Base-by-base conservation (phyloP, 2,888 invertebrate genomes). In the Pachydiplax longipennis region DNA sequence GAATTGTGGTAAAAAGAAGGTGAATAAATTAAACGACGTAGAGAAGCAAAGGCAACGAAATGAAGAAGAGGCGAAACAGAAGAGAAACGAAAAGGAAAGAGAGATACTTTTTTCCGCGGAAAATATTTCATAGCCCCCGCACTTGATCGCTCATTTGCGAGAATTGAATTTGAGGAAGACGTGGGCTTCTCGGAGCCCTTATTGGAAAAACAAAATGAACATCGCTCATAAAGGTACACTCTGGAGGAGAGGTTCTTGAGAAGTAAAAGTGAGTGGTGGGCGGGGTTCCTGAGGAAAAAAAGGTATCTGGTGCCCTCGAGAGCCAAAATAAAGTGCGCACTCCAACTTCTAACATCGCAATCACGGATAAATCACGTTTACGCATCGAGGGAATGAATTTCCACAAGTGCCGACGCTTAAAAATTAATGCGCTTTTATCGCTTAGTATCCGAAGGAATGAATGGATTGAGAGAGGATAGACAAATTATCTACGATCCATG, bases 131-230 rank as follows among this genome's bases (percentile, higher is more conserved):
- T 5, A 0, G 18, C 35, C 83, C 31, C 22, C 83, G 83, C 83
- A 83, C 83, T 83, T 83, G 53, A 83, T 83, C 83, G 83, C 83
- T 83, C 58, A 83, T 83, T 83, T 83, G 83, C 83, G 58, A 58
- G 83, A 83, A 83, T 83, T 83, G 83, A 61, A 83, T 83, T 61
- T 61, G 83, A 83, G 83, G 83, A 61, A 82, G 82, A 44, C 25
- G 83, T 53, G 1, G 35, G 35, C 25, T 25, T 31, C 31, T 35
- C 4, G 58, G 8, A 31, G 13, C 83, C 58, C 83, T 58, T 83
- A 83, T 58, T 83, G 83, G 83, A 83, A 83, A 83, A 83, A 82
- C 82, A 31, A 82, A 82, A 82, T 82, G 82, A 82, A 82, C 82
- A 82, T 82, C 82, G 82, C 53, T 82, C 82, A 48, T 82, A 82